Percentiles rank a stretch among this genome's conserved stretches.
Conservation (phyloP, 92 coral and sea anemone species). For the Pocillopora grandis region DNA sequence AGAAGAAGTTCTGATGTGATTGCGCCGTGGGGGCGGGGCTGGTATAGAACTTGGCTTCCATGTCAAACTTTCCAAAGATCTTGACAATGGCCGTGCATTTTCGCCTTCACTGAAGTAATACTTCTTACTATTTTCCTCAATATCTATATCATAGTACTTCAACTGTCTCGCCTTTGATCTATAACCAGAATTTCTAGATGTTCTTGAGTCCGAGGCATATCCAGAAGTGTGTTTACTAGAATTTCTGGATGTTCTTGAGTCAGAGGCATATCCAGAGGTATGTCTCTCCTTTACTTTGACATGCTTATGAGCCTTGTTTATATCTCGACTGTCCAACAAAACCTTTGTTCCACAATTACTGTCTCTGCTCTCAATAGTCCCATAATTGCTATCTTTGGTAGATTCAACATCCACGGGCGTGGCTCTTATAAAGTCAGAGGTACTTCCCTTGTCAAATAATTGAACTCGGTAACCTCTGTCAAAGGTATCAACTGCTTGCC, state of each 20-base stretch:
- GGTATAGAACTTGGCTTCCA: slow-evolving; percentile 44
- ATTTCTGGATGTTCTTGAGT: slow-evolving; percentile 44
- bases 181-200: slow-evolving; percentile 46
- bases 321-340: slow-evolving; percentile 43
- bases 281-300: slow-evolving; percentile 25
- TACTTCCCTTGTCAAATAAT: slow-evolving; percentile 43
- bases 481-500: slow-evolving; percentile 30
- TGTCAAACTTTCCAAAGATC: slow-evolving; percentile 82
- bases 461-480: slow-evolving; percentile 43
- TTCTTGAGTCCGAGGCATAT: slow-evolving; percentile 42
- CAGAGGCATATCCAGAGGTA: slow-evolving; percentile 41
- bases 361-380: slow-evolving; percentile 92
- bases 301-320: slow-evolving; percentile 43
- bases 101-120: slow-evolving; percentile 47
- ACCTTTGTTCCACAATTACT: slow-evolving; percentile 94
- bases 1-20: slow-evolving; percentile 38
- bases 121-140: slow-evolving; percentile 62
- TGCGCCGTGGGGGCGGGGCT: slow-evolving; percentile 16
- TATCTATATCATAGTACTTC: slow-evolving; percentile 65
- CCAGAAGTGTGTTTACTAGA: slow-evolving; percentile 36
- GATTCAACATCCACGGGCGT: slow-evolving; percentile 86
- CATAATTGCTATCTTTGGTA: slow-evolving; percentile 79
- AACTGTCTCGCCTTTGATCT: slow-evolving; percentile 56
- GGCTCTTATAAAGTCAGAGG: slow-evolving; percentile 80
- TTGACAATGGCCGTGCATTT: slow-evolving; percentile 69